Base-by-base conservation (phyloP, 2,113 vertebrate species). In the Hippocampus barbouri region DNA sequence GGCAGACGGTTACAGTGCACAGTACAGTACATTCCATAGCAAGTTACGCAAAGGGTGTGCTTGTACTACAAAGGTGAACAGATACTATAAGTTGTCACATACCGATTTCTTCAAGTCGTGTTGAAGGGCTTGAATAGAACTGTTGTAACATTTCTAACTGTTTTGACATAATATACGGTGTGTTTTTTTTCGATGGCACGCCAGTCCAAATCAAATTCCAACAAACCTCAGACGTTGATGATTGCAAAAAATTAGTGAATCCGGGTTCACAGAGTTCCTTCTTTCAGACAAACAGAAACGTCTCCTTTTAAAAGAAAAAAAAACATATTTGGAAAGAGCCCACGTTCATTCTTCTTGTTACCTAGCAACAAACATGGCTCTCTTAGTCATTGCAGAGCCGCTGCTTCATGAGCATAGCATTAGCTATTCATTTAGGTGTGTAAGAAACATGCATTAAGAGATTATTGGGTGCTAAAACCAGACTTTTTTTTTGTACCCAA, bases 321-420 rank as follows among this genome's bases (percentile, higher is more conserved):
- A 79, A 80, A 85, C 84, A 91, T 83, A 91, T 95, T 89, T 87
- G 85, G 90, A 89, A 91, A 91, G 90, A 89, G 88, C 83, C 77
- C 70, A 90, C 80, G 90, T 85, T 90, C 92, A 91, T 92, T 88
- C 79, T 78, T 82, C 85, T 87, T 91, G 93, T 94, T 93, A 92
- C 94, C 93, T 94, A 94, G 92, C 91, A 95, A 93, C 92, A 93
- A 91, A 92, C 88, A 89, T 89, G 92, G 83, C 84, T 87, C 77
- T 88, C 87, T 91, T 89, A 86, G 86, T 90, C 90, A 91, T 89
- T 91, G 88, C 89, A 80, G 85, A 87, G 87, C 82, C 77, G 79
- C 72, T 67, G 82, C 78, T 78, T 83, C 82, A 83, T 68, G 66
- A 12, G 9, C 2, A 51, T 10, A 66, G 63, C 10, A 16, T 7